Conservation (phyloP, 2,113 vertebrate genomes). For the Macquaria australasica region DNA sequence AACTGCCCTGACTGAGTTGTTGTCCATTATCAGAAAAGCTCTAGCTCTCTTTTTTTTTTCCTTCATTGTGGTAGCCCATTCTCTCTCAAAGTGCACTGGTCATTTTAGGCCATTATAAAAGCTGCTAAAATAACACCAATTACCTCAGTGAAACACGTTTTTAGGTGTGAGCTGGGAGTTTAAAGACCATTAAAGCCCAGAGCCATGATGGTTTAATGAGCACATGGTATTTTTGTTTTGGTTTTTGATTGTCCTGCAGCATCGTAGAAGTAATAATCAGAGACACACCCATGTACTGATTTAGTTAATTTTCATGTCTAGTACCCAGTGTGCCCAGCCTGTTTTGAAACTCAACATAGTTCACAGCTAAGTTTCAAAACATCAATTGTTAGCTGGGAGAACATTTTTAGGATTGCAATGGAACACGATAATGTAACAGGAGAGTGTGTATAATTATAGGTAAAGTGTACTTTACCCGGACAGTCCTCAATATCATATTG, state of each 20-base stretch:
- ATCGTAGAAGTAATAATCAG: background rate
- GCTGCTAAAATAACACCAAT: constrained; percentile 54
- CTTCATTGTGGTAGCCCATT: constrained; percentile 8
- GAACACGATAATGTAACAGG: background rate
- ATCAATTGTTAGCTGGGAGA: background rate
- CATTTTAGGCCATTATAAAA: constrained; percentile 53
- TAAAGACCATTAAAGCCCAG: background rate
- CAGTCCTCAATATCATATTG: background rate
- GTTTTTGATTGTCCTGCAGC: background rate
- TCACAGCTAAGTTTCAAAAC: background rate
- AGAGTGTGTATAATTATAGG: background rate
- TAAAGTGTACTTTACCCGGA: background rate
- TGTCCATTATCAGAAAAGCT: constrained; percentile 58
- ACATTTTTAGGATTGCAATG: background rate
- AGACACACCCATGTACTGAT: background rate
- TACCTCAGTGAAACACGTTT: constrained; percentile 20
- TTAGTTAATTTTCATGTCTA: background rate
- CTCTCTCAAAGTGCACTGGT: constrained; percentile 31
- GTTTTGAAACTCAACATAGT: background rate
- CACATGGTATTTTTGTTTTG: background rate
- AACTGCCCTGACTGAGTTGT: constrained; percentile 40
- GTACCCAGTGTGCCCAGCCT: background rate
- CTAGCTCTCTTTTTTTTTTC: background rate
- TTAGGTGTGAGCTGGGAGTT: background rate
- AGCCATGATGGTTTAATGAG: constrained; percentile 31